Conservation (phyloP, 1,140 invertebrate genomes). For the Aphidius ervi region DNA sequence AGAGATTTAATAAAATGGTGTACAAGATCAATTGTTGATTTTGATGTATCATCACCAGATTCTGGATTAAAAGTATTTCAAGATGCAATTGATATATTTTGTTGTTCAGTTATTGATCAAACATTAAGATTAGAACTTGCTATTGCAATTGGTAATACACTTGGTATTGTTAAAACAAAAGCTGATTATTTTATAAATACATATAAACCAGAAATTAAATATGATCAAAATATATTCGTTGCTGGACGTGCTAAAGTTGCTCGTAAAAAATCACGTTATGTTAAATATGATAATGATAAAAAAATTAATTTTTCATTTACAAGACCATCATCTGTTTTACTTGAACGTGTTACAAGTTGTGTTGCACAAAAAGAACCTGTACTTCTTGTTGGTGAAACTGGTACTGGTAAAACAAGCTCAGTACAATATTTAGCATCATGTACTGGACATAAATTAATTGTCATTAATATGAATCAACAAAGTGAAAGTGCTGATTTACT, state of each 20-base stretch:
- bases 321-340: constrained; percentile 68
- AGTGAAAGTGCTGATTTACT: constrained; percentile 94
- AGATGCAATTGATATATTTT: constrained; percentile 90
- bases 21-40: constrained; percentile 68
- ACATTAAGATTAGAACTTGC: constrained; percentile 63
- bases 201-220: constrained; percentile 72
- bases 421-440: constrained; percentile 88
- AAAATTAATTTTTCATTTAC: constrained; percentile 76
- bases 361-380: constrained; percentile 84
- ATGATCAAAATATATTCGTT: constrained; percentile 49
- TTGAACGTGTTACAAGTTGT: constrained; percentile 84
- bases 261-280: constrained; percentile 29
- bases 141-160: constrained; percentile 69
- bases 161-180: constrained; percentile 80
- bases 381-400: constrained; percentile 95
- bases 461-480: constrained; percentile 99
- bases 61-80: constrained; percentile 77
- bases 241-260: constrained; percentile 58
- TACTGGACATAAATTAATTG: constrained; percentile 78
- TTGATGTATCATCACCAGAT: constrained; percentile 69
- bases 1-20: constrained; percentile 95
- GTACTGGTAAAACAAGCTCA: constrained; percentile 96
- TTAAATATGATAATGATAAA: constrained; percentile 26
- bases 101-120: constrained; percentile 66
- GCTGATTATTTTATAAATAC: constrained; percentile 75